Percentiles rank a stretch among this genome's conserved stretches.
Conservation (phyloP, 2,888 invertebrate genomes). For the Agonum fuliginosum region DNA sequence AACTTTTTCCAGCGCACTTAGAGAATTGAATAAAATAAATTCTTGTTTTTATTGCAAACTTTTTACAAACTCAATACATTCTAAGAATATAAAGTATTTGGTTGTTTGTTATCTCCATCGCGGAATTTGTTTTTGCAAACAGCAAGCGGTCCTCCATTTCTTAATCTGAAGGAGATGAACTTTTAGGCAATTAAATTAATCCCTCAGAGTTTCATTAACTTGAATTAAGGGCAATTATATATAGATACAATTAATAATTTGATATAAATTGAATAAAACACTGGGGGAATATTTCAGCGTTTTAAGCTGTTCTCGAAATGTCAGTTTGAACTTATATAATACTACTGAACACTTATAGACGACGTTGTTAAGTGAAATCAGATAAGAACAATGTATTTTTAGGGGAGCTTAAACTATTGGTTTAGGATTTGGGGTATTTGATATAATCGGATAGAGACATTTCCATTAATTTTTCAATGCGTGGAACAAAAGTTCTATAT, state of each 20-base stretch:
- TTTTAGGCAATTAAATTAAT: conserved; percentile 6
- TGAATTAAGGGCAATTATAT: not conserved
- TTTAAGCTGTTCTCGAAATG: not conserved
- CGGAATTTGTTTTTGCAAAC: not conserved
- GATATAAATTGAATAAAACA: not conserved
- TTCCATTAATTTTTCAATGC: not conserved
- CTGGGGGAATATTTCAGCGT: not conserved
- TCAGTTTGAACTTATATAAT: not conserved
- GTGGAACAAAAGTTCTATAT: no score
- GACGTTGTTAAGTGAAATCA: not conserved
- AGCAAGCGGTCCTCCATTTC: no score
- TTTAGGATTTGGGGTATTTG: no score
- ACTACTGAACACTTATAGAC: not conserved
- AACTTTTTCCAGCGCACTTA: not conserved
- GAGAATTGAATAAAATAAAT: not conserved
- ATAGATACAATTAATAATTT: conserved; percentile 10
- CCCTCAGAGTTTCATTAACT: not conserved
- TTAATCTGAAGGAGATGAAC: not conserved
- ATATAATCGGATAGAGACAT: not conserved
- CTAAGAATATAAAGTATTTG: conserved; percentile 15
- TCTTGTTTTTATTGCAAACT: not conserved
- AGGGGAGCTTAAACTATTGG: not conserved
- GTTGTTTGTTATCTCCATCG: not conserved
- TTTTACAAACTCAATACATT: not conserved
- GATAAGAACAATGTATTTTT: not conserved